These are phyloP conservation scores for Folsomia candida DNA, from an alignment of 2,888 invertebrate genomes.

Conservation along the genomic window DNA sequence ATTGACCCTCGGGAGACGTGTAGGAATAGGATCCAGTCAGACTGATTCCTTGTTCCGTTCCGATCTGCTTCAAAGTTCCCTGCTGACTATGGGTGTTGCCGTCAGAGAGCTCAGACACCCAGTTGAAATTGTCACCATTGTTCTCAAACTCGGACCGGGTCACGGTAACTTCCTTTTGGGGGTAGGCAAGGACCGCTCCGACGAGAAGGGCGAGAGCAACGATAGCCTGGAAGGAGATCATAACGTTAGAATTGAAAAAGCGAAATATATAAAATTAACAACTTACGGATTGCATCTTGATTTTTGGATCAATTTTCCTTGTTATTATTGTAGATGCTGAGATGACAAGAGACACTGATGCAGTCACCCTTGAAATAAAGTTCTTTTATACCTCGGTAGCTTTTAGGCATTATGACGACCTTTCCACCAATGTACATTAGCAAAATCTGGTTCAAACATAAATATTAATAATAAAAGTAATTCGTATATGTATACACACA, in stretches of 20 bases:
- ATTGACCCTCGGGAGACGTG: conserved; percentile 9
- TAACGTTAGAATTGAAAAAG: conserved; percentile 11
- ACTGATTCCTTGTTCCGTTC: conserved; percentile 54
- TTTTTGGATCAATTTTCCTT: no score
- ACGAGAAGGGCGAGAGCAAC: conserved; percentile 18
- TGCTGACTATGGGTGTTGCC: conserved; percentile 26
- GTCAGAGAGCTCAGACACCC: conserved; percentile 33
- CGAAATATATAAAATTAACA: neutral
- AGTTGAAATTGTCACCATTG: conserved; percentile 32
- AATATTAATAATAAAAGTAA: neutral
- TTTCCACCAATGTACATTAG: neutral
- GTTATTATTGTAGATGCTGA: no score
- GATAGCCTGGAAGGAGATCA: neutral
- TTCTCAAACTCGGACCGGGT: conserved; percentile 31
- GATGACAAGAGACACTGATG: neutral
- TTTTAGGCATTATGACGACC: neutral
- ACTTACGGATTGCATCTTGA: conserved; percentile 1
- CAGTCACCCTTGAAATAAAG: neutral
- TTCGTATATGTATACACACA: neutral
- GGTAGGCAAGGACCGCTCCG: conserved; percentile 14
- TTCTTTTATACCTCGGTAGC: neutral
- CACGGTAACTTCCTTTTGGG: conserved; percentile 26
- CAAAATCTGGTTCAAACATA: neutral
- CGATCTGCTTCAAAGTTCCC: conserved; percentile 59
- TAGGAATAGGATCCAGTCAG: conserved; percentile 30